Conservation (phyloP, 2,797 vertebrate species). For the Crenuchus spilurus region DNA sequence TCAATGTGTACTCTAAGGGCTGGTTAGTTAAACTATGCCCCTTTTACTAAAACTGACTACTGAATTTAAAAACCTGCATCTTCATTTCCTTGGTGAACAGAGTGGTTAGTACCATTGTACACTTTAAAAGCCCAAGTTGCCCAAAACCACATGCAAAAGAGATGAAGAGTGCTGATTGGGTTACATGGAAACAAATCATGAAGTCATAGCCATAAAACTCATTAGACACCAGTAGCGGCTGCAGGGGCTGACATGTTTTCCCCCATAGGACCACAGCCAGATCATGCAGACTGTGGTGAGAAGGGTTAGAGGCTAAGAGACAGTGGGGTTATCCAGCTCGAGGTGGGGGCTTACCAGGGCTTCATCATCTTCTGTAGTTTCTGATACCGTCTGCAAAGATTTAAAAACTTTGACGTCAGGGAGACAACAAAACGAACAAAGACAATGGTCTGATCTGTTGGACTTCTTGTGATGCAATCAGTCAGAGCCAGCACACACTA, state of each 20-base stretch:
- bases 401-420: constrained; percentile 83
- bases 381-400: constrained; percentile 98
- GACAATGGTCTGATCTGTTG: constrained; percentile 43
- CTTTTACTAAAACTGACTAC: background rate
- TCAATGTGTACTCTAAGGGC: too few relatives aligned
- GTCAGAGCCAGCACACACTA: constrained; percentile 25
- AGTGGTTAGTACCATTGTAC: constrained; percentile 30
- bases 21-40: too few relatives aligned
- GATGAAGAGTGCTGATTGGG: constrained; percentile 51
- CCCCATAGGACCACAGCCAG: constrained; percentile 61
- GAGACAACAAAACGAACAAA: constrained; percentile 50
- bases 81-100: constrained; percentile 16
- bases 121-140: constrained; percentile 48
- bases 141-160: constrained; percentile 75
- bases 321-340: constrained; percentile 73
- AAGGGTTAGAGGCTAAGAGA: constrained; percentile 76
- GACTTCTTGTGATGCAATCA: constrained; percentile 30
- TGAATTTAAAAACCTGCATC: background rate
- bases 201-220: constrained; percentile 39
- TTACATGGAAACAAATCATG: constrained; percentile 53
- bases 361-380: constrained; percentile 99
- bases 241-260: constrained; percentile 46
- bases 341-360: constrained; percentile 91
- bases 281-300: constrained; percentile 82
- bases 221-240: constrained; percentile 56